phyloP scores from a whole-genome alignment of 2,888 invertebrate genomes.

The Pollenia griseotomentosa region DNA sequence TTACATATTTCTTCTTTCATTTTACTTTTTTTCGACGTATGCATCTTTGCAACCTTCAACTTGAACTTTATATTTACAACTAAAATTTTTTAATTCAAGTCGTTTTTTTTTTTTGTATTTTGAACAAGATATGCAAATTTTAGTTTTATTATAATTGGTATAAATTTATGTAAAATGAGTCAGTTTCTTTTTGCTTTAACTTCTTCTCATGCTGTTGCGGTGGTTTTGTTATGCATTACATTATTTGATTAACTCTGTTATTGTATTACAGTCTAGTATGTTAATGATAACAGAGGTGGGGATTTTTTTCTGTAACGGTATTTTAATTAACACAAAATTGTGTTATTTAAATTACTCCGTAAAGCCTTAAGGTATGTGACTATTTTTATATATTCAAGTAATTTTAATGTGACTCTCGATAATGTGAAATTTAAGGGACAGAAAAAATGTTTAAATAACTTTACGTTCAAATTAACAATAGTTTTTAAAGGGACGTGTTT shows the following conservation, averaged over 20 bases:
- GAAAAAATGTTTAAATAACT: too few relatives aligned
- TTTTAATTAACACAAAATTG: not conserved
- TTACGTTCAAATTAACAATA: too few relatives aligned
- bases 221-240: not conserved
- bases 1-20: not conserved
- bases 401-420: too few relatives aligned
- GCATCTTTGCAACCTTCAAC: slow-evolving; percentile 64
- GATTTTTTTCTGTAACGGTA: too few relatives aligned
- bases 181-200: slow-evolving; percentile 31
- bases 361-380: slow-evolving; percentile 31
- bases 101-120: not conserved
- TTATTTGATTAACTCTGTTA: not conserved
- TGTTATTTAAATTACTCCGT: not conserved
- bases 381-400: not conserved
- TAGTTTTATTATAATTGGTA: slow-evolving; percentile 26
- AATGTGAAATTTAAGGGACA: too few relatives aligned
- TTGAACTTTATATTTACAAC: slow-evolving; percentile 57
- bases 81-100: not conserved
- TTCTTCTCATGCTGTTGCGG: slow-evolving; percentile 9
- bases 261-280: not conserved
- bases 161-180: slow-evolving; percentile 54
- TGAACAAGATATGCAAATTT: slow-evolving; percentile 33
- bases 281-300: not conserved
- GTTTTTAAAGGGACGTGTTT: too few relatives aligned
- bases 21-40: not conserved